Percentiles rank a stretch among this genome's conserved stretches.
These are phyloP conservation scores for Musca domestica DNA, from an alignment of 1,140 invertebrate species.

Conservation along the genomic window DNA sequence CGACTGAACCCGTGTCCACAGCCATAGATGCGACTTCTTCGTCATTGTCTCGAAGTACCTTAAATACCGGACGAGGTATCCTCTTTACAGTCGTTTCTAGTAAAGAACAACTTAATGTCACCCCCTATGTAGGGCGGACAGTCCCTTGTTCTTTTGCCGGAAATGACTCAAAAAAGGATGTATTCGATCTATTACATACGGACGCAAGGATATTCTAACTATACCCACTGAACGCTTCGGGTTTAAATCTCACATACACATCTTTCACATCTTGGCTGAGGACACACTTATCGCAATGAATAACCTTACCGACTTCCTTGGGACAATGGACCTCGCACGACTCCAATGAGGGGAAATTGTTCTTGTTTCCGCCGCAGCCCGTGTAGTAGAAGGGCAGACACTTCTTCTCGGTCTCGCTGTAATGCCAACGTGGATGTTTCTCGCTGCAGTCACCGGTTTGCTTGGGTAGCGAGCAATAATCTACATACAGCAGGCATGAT, in stretches of 20 bases:
- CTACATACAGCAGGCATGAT: slow-evolving; percentile 52
- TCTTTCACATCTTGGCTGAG: too few species aligned
- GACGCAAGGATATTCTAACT: background rate
- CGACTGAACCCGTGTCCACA: too few species aligned
- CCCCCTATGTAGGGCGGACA: too few species aligned
- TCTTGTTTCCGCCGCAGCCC: slow-evolving; percentile 87
- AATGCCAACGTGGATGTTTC: slow-evolving; percentile 79
- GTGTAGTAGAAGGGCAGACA: slow-evolving; percentile 95
- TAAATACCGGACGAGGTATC: too few species aligned
- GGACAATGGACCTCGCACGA: slow-evolving; percentile 81
- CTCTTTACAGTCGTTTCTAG: too few species aligned
- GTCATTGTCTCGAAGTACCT: too few species aligned
- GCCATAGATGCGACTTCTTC: too few species aligned
- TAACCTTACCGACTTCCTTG: slow-evolving; percentile 69
- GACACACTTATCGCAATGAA: background rate
- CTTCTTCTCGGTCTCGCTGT: slow-evolving; percentile 76
- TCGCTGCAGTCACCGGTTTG: slow-evolving; percentile 78
- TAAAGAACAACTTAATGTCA: too few species aligned
- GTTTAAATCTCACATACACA: too few species aligned
- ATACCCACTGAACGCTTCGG: background rate
- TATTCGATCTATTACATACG: background rate
- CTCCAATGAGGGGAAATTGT: slow-evolving; percentile 76
- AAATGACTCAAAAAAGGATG: too few species aligned
- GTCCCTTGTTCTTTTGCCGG: too few species aligned
- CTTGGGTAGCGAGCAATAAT: slow-evolving; percentile 77